These are phyloP conservation scores for Gephyroberyx darwinii DNA, from an alignment of 2,797 vertebrate species.

Conservation along the genomic window DNA sequence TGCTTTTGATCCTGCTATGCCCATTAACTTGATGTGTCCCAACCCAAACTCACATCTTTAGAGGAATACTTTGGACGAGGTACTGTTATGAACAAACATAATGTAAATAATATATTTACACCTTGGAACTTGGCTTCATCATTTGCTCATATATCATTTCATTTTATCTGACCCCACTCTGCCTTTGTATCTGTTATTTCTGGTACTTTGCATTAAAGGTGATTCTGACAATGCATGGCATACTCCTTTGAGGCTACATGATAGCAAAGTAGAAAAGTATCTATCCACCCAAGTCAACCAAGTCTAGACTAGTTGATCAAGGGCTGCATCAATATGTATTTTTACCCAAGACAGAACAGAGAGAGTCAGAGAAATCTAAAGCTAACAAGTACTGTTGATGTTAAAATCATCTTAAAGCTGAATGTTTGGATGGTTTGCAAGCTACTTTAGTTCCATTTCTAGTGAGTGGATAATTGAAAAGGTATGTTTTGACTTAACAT, in stretches of 20 bases:
- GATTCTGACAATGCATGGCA: no score
- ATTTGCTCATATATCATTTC: no score
- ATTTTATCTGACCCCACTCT: no score
- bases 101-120: background rate
- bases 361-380: slow-evolving; percentile 23
- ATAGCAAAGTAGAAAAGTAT: background rate
- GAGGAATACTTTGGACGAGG: background rate
- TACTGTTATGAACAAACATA: background rate
- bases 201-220: no score
- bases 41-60: slow-evolving; percentile 1
- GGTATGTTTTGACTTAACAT: slow-evolving; percentile 68
- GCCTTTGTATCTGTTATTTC: no score
- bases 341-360: slow-evolving; percentile 7
- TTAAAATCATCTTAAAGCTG: slow-evolving; percentile 34
- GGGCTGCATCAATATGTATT: background rate
- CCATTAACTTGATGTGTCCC: background rate
- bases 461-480: slow-evolving; percentile 62
- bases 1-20: slow-evolving; percentile 43
- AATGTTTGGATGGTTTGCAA: slow-evolving; percentile 26
- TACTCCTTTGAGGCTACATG: no score
- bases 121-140: background rate
- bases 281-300: background rate
- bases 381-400: slow-evolving; percentile 27
- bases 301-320: background rate
- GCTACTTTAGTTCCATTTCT: slow-evolving; percentile 39